A percentile compares a stretch with the other conserved stretches of the same genome.
Evolutionary conservation across 2,113 vertebrate species (phyloP).

Genomic region (Strix aluco): DNA sequence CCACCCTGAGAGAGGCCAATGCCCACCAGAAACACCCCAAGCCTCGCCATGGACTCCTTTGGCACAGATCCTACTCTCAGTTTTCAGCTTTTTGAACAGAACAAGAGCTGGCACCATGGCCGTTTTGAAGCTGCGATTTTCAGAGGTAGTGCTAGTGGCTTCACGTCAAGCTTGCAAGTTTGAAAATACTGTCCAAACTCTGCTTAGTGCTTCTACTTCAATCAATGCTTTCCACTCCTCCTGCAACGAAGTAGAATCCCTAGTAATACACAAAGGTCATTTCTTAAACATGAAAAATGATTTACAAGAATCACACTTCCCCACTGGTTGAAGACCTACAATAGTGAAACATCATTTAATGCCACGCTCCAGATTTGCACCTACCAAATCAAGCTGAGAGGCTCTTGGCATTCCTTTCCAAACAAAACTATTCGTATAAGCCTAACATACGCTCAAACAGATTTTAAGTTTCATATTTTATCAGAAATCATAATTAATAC

Average conservation of each 20-base stretch:
- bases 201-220: neutral
- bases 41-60: fast-evolving
- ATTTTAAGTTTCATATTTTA: conserved; percentile 54
- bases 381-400: neutral
- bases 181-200: neutral
- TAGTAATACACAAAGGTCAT: neutral
- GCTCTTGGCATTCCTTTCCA: neutral
- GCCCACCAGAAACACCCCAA: neutral
- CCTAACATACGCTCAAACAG: conserved; percentile 21
- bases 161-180: neutral
- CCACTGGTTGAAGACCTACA: neutral
- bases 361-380: conserved; percentile 8
- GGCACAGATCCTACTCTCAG: neutral
- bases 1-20: neutral
- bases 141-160: neutral
- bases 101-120: neutral
- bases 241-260: neutral
- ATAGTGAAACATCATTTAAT: neutral
- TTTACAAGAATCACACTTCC: neutral
- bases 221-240: neutral
- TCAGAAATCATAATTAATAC: conserved; percentile 57
- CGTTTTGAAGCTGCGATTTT: neutral
- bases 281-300: neutral
- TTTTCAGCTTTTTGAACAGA: neutral
- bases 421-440: neutral